Conservation (phyloP, 2,797 vertebrate genomes). For the Spea hammondii region DNA sequence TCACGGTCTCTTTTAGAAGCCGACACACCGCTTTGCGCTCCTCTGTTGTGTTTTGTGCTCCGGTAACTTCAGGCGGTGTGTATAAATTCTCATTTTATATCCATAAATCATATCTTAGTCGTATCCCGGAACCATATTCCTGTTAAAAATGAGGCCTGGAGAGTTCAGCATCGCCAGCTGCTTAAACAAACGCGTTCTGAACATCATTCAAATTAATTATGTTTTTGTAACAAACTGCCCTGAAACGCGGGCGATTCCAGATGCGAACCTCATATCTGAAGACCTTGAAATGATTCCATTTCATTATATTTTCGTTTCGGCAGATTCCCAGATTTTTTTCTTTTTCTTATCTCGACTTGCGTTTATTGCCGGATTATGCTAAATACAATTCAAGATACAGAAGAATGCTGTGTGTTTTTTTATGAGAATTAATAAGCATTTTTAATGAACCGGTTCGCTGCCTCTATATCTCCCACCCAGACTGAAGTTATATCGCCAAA, state of each 20-base stretch:
- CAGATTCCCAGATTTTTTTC: background rate
- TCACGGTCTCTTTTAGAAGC: too few relatives aligned
- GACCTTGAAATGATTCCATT: background rate
- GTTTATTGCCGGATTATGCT: background rate
- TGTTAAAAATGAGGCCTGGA: background rate
- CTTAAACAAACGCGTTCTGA: background rate
- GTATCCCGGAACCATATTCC: background rate
- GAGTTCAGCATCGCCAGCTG: constrained; percentile 3
- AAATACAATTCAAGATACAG: background rate
- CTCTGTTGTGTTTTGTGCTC: too few relatives aligned
- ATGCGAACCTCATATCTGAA: constrained; percentile 12
- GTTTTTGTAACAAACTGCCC: background rate
- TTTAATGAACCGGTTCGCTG: too few relatives aligned
- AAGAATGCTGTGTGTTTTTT: background rate
- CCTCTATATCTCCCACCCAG: too few relatives aligned
- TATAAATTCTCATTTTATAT: background rate
- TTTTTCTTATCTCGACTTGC: background rate
- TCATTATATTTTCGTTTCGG: background rate
- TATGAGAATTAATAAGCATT: too few relatives aligned
- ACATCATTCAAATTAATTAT: constrained; percentile 13
- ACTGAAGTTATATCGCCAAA: too few relatives aligned
- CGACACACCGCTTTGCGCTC: too few relatives aligned
- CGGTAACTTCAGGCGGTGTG: too few relatives aligned
- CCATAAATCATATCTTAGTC: background rate
- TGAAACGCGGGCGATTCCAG: background rate